phyloP scores from a whole-genome alignment of 2,888 invertebrate species.

The Cynaeus angustus region DNA sequence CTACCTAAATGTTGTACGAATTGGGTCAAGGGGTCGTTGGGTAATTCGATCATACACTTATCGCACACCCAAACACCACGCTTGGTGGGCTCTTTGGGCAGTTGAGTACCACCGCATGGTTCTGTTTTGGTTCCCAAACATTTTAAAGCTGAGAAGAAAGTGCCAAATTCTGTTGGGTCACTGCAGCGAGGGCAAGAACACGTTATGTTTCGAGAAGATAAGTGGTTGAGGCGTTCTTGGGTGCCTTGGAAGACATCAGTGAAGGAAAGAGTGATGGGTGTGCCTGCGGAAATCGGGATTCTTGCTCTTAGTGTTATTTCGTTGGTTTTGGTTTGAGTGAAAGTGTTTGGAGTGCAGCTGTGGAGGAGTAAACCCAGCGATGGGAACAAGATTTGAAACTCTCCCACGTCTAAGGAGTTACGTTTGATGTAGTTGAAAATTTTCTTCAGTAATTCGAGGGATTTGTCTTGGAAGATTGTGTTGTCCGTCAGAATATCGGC shows the following conservation, averaged over 20 bases:
- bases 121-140: conserved; percentile 76
- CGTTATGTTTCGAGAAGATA: conserved; percentile 80
- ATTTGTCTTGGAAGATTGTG: no score
- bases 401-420: conserved; percentile 5
- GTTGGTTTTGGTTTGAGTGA: conserved; percentile 77
- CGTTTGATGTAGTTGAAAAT: background rate
- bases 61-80: conserved; percentile 79
- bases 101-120: conserved; percentile 79
- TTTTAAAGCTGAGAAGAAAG: conserved; percentile 77
- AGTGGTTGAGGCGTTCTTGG: conserved; percentile 75
- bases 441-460: background rate
- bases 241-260: conserved; percentile 83
- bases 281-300: conserved; percentile 78
- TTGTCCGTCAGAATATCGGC: background rate
- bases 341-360: conserved; percentile 82
- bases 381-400: conserved; percentile 75
- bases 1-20: conserved; percentile 80
- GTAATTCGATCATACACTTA: conserved; percentile 77
- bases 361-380: conserved; percentile 82
- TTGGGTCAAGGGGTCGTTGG: conserved; percentile 77
- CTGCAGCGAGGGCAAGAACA: conserved; percentile 80
- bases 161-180: conserved; percentile 81
- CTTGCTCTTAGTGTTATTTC: conserved; percentile 79
- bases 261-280: conserved; percentile 77
- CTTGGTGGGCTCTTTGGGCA: no score